Base-by-base conservation (phyloP, 1,140 invertebrate genomes). In the Geopemphigus sp. region DNA sequence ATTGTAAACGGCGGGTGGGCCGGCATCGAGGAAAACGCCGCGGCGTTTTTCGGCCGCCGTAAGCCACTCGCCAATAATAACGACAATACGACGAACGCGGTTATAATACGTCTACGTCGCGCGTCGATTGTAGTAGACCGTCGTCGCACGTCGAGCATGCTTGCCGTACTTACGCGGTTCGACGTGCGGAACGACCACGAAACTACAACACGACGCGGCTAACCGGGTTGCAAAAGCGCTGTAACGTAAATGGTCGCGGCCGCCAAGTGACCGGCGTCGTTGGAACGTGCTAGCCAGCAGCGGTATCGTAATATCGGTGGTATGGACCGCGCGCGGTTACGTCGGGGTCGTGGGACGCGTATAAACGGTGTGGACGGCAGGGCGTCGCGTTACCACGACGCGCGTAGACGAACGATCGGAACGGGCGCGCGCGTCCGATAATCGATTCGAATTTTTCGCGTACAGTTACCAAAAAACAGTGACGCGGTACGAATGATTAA, bases 41-140 rank as follows among this genome's bases (percentile, higher is more conserved):
- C 15, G 0, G 26, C 53, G 68, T 4, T 5, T 26, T 3, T 53
- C 47, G 68, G 11, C 15, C 10, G 24, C 15, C 68, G 50, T 26
- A 72, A 72, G 29, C 66, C 66, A 53, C 47, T 70, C 47, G 66
- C 39, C 29, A 64, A 39, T 39, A 26, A 61, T 8, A 64, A 66
- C 12, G 14, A 66, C 32, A 66, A 22, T 45, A 66, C n/a, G 47
- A 22, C 14, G 47, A 6, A 47, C n/a, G 19, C 29, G 14, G n/a
- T 39, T n/a, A n/a, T 45, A 32, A 59, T 4, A 32, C 17, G 32
- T 19, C 29, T 32, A 63, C 19, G 17, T 17, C 26, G 14, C 1
- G 26, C 26, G 29, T 32, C 19, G 15, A 61, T 2, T 61, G 29
- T 29, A 61, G 22, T 12, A 50, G 29, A 47, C 14, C 70, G 29